A percentile compares a stretch with the other conserved stretches of the same genome.
phyloP scores from a whole-genome alignment of 2,888 invertebrate genomes.

The Patella depressa region DNA sequence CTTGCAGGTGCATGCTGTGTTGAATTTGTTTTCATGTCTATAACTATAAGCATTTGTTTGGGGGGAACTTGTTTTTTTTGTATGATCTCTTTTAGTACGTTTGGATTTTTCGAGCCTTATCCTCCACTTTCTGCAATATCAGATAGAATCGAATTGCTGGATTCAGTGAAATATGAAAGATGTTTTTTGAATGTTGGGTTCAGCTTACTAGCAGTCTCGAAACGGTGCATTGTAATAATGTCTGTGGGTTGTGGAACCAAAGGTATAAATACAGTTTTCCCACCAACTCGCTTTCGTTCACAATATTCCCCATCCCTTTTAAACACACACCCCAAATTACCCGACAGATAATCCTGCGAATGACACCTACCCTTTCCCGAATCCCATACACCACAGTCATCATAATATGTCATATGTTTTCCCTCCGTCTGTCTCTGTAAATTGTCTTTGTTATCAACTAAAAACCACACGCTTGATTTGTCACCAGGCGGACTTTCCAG shows the following conservation, averaged over 20 bases:
- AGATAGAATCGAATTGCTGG: background rate
- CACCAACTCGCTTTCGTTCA: background rate
- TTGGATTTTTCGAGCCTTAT: background rate
- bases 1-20: too few relatives aligned
- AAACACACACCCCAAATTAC: background rate
- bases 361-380: background rate
- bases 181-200: slow-evolving; percentile 1
- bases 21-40: too few relatives aligned
- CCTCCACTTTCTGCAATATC: background rate
- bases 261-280: background rate
- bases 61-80: too few relatives aligned
- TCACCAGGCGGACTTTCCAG: background rate
- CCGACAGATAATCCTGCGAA: background rate
- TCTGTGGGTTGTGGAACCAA: background rate
- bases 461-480: background rate
- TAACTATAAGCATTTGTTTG: too few relatives aligned
- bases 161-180: background rate
- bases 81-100: background rate
- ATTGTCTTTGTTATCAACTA: slow-evolving; percentile 6
- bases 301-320: background rate
- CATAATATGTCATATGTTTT: background rate
- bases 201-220: background rate
- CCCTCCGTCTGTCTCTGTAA: background rate
- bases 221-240: background rate
- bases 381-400: slow-evolving; percentile 11